These are phyloP conservation scores for Passer montanus DNA, from an alignment of 2,113 vertebrate species.

Conservation along the genomic window DNA sequence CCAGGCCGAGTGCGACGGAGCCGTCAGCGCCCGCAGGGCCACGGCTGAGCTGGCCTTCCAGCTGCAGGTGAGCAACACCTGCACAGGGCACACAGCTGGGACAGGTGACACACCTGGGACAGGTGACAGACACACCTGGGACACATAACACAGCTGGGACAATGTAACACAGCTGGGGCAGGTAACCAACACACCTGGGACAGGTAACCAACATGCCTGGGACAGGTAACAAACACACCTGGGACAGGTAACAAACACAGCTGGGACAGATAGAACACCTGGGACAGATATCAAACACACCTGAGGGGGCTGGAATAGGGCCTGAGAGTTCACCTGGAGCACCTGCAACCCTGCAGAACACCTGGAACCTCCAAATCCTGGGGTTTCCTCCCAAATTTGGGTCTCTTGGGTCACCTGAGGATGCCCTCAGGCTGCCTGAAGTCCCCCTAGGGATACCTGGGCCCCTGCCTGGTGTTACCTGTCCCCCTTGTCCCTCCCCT, in stretches of 20 bases:
- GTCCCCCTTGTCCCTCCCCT: background rate
- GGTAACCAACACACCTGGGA: too few species aligned
- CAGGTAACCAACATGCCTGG: too few species aligned
- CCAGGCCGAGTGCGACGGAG: background rate
- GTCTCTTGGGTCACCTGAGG: background rate
- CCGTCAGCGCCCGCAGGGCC: background rate
- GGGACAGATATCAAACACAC: background rate
- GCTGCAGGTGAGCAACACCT: background rate
- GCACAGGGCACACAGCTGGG: background rate
- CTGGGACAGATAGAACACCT: too few species aligned
- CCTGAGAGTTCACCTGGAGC: background rate
- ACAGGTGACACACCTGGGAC: background rate
- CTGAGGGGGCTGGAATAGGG: too few species aligned
- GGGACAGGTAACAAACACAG: too few species aligned
- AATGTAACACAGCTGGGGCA: too few species aligned
- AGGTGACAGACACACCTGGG: background rate
- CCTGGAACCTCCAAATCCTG: too few species aligned
- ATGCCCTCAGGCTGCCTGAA: accelerated
- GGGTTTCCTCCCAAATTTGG: background rate
- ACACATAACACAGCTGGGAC: too few species aligned
- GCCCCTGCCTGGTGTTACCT: background rate
- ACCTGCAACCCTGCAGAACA: background rate
- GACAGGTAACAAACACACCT: too few species aligned
- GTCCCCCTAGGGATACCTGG: background rate
- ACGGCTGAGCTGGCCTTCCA: background rate